Evolutionary conservation across 2,888 invertebrate genomes (phyloP), one percentile per base, ranked within the genome.

Genomic region (Cenopis cana): DNA sequence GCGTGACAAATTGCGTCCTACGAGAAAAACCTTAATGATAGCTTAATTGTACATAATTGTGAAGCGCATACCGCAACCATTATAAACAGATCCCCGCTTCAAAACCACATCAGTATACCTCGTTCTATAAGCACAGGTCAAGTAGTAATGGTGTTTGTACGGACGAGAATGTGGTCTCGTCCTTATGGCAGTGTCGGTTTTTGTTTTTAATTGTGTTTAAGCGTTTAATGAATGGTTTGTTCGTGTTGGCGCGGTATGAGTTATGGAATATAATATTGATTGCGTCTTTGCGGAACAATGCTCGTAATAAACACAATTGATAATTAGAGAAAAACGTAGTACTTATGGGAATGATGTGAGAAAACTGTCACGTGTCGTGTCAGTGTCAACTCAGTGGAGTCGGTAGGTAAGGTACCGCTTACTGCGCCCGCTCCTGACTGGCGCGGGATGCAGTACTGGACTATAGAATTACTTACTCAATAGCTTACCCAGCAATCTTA

Each of bases 41-140:
- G 84, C 84, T 85, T 86, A 88, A 87, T 88, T 86, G 84, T 81
- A 71, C 69, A 74, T 87, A 86, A 88, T 88, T 87, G 82, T 82
- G 74, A 76, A 69, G 69, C 64, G n/a, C 11, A 50, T 33, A 52
- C 65, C 65, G 70, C 59, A 14, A n/a, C 70, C 65, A 66, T 41
- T 49, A 18, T 59, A 55, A 9, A 0, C n/a, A 20, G 65, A 55
- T 12, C 70, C 36, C 12, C 24, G 12, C 14, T 55, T 62, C 38
- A 29, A 68, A 46, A 46, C 17, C 18, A 14, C 29, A 12, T 24
- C 38, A 12, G 55, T 69, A n/a, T 17, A 50, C 18, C 36, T 46
- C 12, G 1, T 14, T 18, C 33, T 50, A 18, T 11, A 61, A 6
- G 2, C 18, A 11, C 9, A 46, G 62, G 50, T 64, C 69, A 38